These are phyloP conservation scores for Lacanobia wlatinum DNA, from an alignment of 2,888 invertebrate genomes.

Conservation along the genomic window DNA sequence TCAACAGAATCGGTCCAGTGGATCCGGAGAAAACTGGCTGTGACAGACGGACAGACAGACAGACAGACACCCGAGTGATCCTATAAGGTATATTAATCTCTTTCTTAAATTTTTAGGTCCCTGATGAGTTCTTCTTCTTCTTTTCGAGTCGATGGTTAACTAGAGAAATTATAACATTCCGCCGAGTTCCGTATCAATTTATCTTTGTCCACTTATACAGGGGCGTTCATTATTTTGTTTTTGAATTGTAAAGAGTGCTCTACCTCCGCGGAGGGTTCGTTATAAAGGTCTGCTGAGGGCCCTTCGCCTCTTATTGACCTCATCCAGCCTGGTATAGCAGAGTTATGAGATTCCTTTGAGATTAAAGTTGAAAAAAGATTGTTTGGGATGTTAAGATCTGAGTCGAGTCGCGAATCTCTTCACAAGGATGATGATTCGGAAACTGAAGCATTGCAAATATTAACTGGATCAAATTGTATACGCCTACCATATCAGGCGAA, in stretches of 20 bases:
- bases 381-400: neutral
- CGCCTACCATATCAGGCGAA: too few species aligned
- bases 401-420: neutral
- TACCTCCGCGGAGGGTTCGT: slow-evolving; percentile 15
- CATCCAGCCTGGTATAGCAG: neutral
- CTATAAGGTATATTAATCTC: too few species aligned
- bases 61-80: too few species aligned
- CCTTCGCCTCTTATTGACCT: slow-evolving; percentile 37
- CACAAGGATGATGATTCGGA: neutral
- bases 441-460: neutral
- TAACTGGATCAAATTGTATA: too few species aligned
- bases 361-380: neutral
- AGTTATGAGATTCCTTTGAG: slow-evolving; percentile 15
- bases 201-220: neutral
- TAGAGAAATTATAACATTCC: neutral
- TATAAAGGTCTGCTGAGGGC: slow-evolving; percentile 9
- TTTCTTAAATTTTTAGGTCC: neutral
- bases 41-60: too few species aligned
- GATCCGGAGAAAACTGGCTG: too few species aligned
- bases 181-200: neutral
- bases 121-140: too few species aligned
- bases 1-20: too few species aligned
- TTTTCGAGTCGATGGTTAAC: too few species aligned
- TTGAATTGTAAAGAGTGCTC: slow-evolving; percentile 26
- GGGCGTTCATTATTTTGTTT: slow-evolving; percentile 46